Evolutionary conservation across 2,888 invertebrate genomes (phyloP).

Genomic region (Euclidia mi): DNA sequence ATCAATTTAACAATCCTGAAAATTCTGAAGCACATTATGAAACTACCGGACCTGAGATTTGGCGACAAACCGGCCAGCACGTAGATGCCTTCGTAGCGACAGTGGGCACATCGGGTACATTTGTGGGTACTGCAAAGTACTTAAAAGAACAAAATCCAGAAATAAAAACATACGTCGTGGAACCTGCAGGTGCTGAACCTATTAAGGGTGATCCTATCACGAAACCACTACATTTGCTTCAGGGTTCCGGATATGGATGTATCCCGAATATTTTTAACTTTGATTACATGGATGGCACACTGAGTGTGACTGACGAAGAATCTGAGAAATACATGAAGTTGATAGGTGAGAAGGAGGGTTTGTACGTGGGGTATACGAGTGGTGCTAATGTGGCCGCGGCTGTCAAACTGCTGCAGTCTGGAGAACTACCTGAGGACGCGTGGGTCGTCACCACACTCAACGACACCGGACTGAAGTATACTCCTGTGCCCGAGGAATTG

Average conservation of each 20-base stretch:
- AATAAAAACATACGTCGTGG: conserved; percentile 77
- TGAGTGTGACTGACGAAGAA: conserved; percentile 81
- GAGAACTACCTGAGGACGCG: conserved; percentile 74
- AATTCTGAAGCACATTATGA: conserved; percentile 78
- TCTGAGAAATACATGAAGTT: conserved; percentile 73
- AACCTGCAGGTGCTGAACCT: conserved; percentile 80
- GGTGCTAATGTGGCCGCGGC: conserved; percentile 85
- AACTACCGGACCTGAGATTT: conserved; percentile 85
- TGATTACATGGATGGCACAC: conserved; percentile 79
- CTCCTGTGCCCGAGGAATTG: conserved; percentile 72
- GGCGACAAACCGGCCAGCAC: conserved; percentile 82
- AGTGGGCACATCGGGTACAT: conserved; percentile 83
- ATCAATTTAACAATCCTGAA: conserved; percentile 78
- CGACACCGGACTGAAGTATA: conserved; percentile 83
- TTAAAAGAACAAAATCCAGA: conserved; percentile 80
- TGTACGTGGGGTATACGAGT: conserved; percentile 85
- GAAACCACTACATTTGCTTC: conserved; percentile 82
- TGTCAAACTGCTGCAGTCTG: conserved; percentile 78
- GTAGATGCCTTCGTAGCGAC: conserved; percentile 82
- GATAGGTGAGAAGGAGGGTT: conserved; percentile 80
- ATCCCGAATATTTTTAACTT: conserved; percentile 79
- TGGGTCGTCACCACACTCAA: conserved; percentile 83
- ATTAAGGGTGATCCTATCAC: conserved; percentile 80
- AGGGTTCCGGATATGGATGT: conserved; percentile 85
- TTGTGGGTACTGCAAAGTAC: conserved; percentile 78